These are phyloP conservation scores for Ceriagrion tenellum DNA, from an alignment of 2,888 invertebrate genomes.

Conservation along the genomic window DNA sequence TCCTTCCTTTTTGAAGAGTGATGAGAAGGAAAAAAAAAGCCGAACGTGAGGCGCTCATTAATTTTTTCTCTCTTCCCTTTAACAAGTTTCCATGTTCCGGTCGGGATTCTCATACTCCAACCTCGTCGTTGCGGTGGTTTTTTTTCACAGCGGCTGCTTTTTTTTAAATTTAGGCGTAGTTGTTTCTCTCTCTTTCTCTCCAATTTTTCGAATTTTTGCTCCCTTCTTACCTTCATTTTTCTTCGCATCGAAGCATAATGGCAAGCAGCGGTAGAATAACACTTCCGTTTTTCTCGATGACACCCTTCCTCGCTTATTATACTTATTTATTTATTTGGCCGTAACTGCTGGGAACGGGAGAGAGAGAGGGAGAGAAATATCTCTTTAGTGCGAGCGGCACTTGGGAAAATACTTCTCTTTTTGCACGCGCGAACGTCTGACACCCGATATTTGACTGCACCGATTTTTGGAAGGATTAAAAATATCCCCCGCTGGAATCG, in stretches of 20 bases:
- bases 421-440: no score
- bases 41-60: background rate
- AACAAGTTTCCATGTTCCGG: background rate
- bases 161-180: background rate
- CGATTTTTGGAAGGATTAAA: no score
- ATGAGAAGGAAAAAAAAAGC: background rate
- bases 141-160: background rate
- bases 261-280: background rate
- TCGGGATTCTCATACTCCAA: background rate
- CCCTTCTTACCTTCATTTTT: background rate
- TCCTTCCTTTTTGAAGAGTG: background rate
- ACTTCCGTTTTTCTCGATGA: background rate
- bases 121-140: background rate
- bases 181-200: background rate
- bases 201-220: background rate
- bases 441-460: no score
- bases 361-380: no score
- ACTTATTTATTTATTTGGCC: no score
- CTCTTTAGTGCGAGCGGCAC: no score
- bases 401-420: no score
- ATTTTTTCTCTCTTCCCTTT: constrained; percentile 7
- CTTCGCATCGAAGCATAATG: background rate
- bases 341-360: no score
- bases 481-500: no score
- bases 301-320: no score